phyloP scores from a whole-genome alignment of 1,140 invertebrate genomes.

The Diplogasteroides magnus region DNA sequence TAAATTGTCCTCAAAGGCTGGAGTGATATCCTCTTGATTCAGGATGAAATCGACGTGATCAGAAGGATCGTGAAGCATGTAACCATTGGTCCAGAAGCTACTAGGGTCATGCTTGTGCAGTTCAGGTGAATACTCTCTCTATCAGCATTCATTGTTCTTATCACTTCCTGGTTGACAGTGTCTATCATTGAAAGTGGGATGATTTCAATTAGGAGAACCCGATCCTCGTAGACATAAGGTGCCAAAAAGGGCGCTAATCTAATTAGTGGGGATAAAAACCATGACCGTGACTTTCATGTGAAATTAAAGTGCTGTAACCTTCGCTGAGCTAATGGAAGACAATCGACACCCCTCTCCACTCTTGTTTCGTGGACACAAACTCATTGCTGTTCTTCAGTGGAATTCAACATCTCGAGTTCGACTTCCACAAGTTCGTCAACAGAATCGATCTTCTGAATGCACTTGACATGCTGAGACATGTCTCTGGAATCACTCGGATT shows the following conservation, averaged over 20 bases:
- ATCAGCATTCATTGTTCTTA: conserved; percentile 1
- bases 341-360: background rate
- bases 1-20: background rate
- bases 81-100: conserved; percentile 48
- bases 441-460: conserved; percentile 45
- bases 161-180: background rate
- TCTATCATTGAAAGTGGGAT: background rate
- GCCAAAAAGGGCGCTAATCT: too few species aligned
- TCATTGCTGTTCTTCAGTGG: conserved; percentile 38
- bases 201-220: background rate
- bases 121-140: conserved; percentile 52
- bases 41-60: conserved; percentile 51
- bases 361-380: background rate
- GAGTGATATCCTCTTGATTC: background rate
- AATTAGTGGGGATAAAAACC: too few species aligned
- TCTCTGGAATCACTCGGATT: conserved; percentile 50
- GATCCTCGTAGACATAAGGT: too few species aligned
- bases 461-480: conserved; percentile 47
- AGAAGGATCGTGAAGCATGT: conserved; percentile 50
- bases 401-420: conserved; percentile 54
- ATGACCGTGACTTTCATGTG: too few species aligned
- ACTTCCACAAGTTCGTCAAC: conserved; percentile 45
- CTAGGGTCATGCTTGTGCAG: conserved; percentile 49
- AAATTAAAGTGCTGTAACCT: too few species aligned
- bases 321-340: too few species aligned